These are phyloP conservation scores for Pteronura brasiliensis DNA, from an alignment of 2,113 vertebrate genomes.

Conservation along the genomic window DNA sequence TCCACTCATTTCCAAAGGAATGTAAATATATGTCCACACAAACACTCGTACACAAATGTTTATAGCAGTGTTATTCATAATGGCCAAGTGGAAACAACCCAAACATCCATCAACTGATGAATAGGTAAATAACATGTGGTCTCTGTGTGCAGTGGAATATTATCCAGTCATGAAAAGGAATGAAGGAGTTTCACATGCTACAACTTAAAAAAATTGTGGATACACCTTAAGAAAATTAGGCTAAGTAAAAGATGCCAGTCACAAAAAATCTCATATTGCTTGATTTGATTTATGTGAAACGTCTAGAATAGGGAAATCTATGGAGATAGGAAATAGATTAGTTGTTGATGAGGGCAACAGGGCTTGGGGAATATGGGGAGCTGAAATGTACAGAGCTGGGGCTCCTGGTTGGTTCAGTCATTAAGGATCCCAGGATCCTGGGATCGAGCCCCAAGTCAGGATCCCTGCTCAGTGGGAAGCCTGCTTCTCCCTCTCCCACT, in stretches of 20 bases:
- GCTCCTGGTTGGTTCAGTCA: too few species aligned
- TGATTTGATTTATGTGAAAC: background rate
- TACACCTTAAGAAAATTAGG: background rate
- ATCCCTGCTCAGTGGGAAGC: too few species aligned
- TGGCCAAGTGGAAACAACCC: background rate
- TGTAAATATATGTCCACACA: background rate
- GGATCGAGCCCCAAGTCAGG: too few species aligned
- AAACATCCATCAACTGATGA: background rate
- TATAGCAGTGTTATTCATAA: background rate
- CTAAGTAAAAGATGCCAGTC: background rate
- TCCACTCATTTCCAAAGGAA: background rate
- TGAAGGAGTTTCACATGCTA: background rate
- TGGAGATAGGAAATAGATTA: background rate
- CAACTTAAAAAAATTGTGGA: background rate
- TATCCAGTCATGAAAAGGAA: background rate
- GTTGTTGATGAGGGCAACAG: background rate
- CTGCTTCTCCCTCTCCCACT: too few species aligned
- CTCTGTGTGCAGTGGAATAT: background rate
- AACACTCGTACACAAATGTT: background rate
- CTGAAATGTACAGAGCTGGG: background rate
- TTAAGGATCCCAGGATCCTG: too few species aligned
- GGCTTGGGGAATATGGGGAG: background rate
- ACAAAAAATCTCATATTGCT: background rate
- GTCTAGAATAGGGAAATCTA: background rate
- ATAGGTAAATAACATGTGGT: background rate